Conservation (phyloP, 2,797 vertebrate genomes). For the Decapterus maruadsi region DNA sequence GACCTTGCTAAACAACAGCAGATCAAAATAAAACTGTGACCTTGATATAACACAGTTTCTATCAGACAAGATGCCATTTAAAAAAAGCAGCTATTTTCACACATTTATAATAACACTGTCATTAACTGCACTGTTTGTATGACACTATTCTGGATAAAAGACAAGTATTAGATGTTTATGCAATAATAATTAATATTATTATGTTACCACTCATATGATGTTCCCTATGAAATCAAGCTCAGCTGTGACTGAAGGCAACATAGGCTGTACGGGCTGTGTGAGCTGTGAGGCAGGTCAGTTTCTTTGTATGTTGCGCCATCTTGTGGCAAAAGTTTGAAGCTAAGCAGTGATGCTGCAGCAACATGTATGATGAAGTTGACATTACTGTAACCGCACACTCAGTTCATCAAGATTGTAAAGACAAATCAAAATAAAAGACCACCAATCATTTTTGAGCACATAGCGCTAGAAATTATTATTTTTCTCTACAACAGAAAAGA, state of each 20-base stretch:
- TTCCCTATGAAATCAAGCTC: not conserved
- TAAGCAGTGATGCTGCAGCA: not conserved
- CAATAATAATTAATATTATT: not conserved
- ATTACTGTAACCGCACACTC: no score
- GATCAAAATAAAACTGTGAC: not conserved
- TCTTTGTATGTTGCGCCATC: slow-evolving; percentile 74
- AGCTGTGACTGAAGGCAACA: slow-evolving; percentile 3
- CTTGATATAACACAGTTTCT: no score
- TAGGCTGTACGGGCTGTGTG: no score
- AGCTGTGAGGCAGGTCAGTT: slow-evolving; percentile 16
- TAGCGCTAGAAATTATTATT: no score
- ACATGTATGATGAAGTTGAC: not conserved
- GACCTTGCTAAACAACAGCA: not conserved
- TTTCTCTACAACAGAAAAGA: no score
- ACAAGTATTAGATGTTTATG: not conserved
- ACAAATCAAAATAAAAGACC: no score
- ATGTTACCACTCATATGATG: not conserved
- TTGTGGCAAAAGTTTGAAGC: slow-evolving; percentile 53
- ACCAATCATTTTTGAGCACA: no score
- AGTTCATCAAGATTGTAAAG: no score
- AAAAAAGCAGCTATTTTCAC: not conserved
- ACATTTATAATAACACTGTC: not conserved
- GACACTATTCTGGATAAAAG: not conserved
- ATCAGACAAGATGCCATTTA: not conserved
- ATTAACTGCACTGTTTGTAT: not conserved